phyloP scores from a whole-genome alignment of 2,113 vertebrate genomes.

The Platycercus adscitus region DNA sequence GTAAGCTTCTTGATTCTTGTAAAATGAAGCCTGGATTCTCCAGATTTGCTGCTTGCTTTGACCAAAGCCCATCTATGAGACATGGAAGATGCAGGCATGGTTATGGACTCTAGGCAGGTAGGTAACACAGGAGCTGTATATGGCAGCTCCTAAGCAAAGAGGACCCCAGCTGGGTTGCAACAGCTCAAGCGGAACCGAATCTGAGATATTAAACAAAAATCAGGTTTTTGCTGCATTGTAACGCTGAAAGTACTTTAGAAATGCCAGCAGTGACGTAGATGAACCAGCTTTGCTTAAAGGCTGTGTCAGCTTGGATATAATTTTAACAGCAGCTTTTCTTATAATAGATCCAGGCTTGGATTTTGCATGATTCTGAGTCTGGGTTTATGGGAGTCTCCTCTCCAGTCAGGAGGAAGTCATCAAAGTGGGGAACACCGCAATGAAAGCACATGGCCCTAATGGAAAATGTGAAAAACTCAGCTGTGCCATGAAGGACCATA shows the following conservation, averaged over 20 bases:
- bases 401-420: neutral
- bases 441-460: neutral
- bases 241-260: neutral
- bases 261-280: neutral
- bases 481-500: neutral
- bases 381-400: neutral
- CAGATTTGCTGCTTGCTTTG: neutral
- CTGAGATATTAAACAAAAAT: neutral
- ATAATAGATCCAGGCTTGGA: neutral
- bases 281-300: neutral
- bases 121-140: neutral
- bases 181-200: neutral
- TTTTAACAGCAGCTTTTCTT: neutral
- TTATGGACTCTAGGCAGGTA: neutral
- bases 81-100: rapidly evolving
- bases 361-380: neutral
- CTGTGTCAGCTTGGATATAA: rapidly evolving
- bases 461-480: neutral
- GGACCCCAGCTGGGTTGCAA: neutral
- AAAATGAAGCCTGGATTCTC: neutral
- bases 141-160: neutral
- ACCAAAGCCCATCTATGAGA: neutral
- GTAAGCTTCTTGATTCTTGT: neutral
- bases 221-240: neutral
- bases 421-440: neutral